phyloP scores from a whole-genome alignment of 2,797 vertebrate genomes.

The Pyrrhura leucotis region DNA sequence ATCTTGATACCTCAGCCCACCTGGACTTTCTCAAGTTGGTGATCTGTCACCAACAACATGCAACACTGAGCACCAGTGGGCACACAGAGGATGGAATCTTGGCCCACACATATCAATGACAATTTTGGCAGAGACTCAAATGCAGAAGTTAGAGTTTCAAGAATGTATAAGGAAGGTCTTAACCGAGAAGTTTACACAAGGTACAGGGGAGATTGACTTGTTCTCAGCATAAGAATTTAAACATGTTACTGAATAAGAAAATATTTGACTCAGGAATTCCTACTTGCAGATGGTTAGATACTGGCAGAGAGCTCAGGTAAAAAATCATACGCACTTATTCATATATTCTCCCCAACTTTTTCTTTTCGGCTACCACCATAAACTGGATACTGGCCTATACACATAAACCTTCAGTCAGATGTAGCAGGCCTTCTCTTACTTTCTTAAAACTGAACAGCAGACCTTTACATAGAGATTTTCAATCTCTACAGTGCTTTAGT shows the following conservation, averaged over 20 bases:
- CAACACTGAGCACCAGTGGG: background rate
- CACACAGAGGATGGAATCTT: background rate
- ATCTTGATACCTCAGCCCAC: background rate
- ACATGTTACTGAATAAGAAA: background rate
- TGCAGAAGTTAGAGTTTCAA: background rate
- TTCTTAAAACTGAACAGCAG: background rate
- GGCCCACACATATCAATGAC: background rate
- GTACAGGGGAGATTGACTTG: background rate
- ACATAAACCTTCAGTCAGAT: background rate
- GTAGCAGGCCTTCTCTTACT: background rate
- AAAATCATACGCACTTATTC: background rate
- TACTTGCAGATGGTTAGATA: background rate
- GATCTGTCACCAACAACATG: fast-evolving
- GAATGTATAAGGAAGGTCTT: background rate
- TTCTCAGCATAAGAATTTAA: background rate
- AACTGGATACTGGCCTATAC: background rate
- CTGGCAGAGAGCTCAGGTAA: background rate
- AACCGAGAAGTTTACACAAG: background rate
- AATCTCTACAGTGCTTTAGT: background rate
- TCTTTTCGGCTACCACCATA: background rate
- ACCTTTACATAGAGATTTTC: background rate
- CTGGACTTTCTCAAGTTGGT: background rate
- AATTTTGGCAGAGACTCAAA: background rate
- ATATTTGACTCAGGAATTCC: background rate
- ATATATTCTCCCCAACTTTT: background rate